phyloP scores from a whole-genome alignment of 2,797 vertebrate species.

The Galagoides demidoff region DNA sequence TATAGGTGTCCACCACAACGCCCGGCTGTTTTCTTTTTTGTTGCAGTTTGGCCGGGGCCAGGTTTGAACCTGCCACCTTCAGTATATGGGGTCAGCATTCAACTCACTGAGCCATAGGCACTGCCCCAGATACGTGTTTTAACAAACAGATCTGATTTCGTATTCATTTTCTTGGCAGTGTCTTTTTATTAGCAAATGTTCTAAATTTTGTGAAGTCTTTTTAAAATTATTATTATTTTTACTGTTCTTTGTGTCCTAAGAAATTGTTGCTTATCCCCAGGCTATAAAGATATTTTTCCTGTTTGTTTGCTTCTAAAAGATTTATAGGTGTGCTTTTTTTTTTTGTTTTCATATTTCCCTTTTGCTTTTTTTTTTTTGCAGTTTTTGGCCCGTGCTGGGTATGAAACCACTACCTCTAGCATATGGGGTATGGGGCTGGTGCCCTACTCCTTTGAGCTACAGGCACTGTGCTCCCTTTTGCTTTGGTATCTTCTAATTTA shows the following conservation, averaged over 20 bases:
- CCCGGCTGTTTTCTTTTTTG: no score
- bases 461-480: not conserved
- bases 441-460: no score
- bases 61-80: no score
- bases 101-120: no score
- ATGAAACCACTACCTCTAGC: no score
- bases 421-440: no score
- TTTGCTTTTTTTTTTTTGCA: not conserved
- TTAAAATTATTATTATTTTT: not conserved
- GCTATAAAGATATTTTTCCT: not conserved
- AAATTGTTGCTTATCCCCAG: not conserved
- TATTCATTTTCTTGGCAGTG: not conserved
- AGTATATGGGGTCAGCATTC: no score
- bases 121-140: not conserved
- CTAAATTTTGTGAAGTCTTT: not conserved
- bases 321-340: conserved; percentile 11
- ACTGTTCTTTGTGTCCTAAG: conserved; percentile 9
- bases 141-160: not conserved
- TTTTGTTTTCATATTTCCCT: not conserved
- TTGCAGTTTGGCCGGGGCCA: no score
- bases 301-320: not conserved
- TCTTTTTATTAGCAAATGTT: not conserved
- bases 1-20: no score
- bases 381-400: no score
- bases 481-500: not conserved